These are phyloP conservation scores for Campoplex capitator DNA, from an alignment of 2,888 invertebrate species.

Conservation along the genomic window DNA sequence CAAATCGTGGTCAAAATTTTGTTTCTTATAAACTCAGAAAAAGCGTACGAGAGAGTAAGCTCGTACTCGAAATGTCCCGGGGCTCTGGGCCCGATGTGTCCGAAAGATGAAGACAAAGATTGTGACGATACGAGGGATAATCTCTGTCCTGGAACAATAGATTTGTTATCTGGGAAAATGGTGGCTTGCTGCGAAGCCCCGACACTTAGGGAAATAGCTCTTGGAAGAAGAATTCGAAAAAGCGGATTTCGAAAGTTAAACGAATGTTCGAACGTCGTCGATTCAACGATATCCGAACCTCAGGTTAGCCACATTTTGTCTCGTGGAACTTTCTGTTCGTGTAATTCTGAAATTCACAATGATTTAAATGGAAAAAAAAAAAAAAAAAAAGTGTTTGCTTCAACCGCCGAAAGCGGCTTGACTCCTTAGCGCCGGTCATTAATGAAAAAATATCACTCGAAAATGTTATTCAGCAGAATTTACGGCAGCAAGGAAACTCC, in stretches of 20 bases:
- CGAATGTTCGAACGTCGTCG: not conserved
- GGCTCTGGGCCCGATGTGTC: slow-evolving; percentile 9
- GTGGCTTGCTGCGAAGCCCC: slow-evolving; percentile 58
- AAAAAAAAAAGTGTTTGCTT: not conserved
- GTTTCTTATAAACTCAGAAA: not conserved
- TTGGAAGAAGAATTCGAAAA: slow-evolving; percentile 58
- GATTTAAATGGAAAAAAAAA: not conserved
- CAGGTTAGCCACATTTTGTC: not conserved
- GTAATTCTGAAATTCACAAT: not conserved
- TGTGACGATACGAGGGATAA: slow-evolving; percentile 10
- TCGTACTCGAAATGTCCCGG: slow-evolving; percentile 41
- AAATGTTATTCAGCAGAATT: not conserved
- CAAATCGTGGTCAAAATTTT: not conserved
- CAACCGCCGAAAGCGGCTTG: not conserved
- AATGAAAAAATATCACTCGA: not conserved
- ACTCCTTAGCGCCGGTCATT: too few species aligned
- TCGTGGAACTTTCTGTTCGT: not conserved
- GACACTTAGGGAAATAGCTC: slow-evolving; percentile 65
- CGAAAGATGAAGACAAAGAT: slow-evolving; percentile 1
- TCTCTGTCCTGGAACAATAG: slow-evolving; percentile 65
- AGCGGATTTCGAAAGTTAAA: slow-evolving; percentile 20
- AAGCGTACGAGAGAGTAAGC: not conserved
- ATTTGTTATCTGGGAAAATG: slow-evolving; percentile 60
- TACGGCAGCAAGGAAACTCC: not conserved
- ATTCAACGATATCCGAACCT: not conserved